Evolutionary conservation across 2,888 invertebrate genomes (phyloP).

Genomic region (Crossocerus cetratus): DNA sequence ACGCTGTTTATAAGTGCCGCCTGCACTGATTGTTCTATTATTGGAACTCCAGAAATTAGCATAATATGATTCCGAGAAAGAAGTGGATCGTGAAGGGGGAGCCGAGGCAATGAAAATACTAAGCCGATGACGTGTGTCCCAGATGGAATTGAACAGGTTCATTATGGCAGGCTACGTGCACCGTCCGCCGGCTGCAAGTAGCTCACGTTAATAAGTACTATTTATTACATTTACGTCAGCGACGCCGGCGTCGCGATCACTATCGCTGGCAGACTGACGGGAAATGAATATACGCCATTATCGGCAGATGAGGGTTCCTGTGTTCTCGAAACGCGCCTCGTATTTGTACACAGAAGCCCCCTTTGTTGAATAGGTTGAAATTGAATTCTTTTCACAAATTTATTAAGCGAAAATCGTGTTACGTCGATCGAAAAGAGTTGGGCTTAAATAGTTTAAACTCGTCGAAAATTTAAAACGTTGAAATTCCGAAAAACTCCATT

Average conservation of each 20-base stretch:
- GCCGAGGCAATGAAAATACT: neutral
- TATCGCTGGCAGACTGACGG: neutral
- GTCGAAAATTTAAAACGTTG: too few relatives aligned
- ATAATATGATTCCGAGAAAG: neutral
- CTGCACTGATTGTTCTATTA: neutral
- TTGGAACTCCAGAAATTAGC: too few relatives aligned
- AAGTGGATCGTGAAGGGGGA: neutral
- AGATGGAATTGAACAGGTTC: constrained; percentile 30
- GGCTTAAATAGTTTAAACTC: too few relatives aligned
- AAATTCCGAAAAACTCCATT: neutral
- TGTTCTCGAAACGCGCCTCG: neutral
- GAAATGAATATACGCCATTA: constrained; percentile 1
- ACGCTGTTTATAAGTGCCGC: neutral
- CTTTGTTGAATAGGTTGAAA: too few relatives aligned
- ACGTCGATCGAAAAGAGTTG: too few relatives aligned
- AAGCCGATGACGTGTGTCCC: constrained; percentile 16
- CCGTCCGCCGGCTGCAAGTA: constrained; percentile 14
- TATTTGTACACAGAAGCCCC: too few relatives aligned
- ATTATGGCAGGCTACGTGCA: constrained; percentile 31
- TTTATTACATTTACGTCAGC: constrained; percentile 16
- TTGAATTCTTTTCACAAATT: too few relatives aligned
- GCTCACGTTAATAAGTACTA: constrained; percentile 2
- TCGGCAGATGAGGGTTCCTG: neutral
- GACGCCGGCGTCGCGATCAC: neutral
- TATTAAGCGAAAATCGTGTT: too few relatives aligned